Conservation (phyloP, 2,888 invertebrate species). For the Luperina testacea region DNA sequence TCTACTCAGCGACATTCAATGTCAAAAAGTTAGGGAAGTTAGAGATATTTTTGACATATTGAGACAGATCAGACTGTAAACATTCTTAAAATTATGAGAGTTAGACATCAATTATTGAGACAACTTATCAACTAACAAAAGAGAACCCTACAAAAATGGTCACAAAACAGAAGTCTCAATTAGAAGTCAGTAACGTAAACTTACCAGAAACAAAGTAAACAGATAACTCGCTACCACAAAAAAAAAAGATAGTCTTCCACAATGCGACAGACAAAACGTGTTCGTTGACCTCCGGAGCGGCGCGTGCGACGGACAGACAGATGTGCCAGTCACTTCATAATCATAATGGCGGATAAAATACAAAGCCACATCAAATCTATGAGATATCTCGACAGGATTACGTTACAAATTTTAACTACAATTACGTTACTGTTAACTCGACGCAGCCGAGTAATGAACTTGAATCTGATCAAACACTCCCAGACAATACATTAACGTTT, state of each 20-base stretch:
- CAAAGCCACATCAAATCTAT: constrained; percentile 85
- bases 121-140: constrained; percentile 2
- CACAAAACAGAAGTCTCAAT: constrained; percentile 66
- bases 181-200: constrained; percentile 55
- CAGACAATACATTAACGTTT: constrained; percentile 49
- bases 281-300: constrained; percentile 81
- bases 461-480: constrained; percentile 74
- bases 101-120: too few relatives aligned
- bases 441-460: constrained; percentile 84
- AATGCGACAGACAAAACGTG: constrained; percentile 76
- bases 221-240: constrained; percentile 74
- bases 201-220: constrained; percentile 72
- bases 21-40: too few relatives aligned
- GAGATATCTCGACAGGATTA: constrained; percentile 87
- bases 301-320: constrained; percentile 83
- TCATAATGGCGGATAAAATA: constrained; percentile 85
- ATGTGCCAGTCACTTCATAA: constrained; percentile 87
- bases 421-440: constrained; percentile 85
- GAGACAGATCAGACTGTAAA: too few relatives aligned
- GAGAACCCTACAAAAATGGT: constrained; percentile 18
- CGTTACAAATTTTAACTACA: constrained; percentile 87
- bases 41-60: too few relatives aligned
- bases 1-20: too few relatives aligned
- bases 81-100: too few relatives aligned
- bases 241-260: constrained; percentile 69